Evolutionary conservation across 2,888 invertebrate species (phyloP), one percentile per base, ranked within the genome.

Genomic region (Eupithecia inturbata): DNA sequence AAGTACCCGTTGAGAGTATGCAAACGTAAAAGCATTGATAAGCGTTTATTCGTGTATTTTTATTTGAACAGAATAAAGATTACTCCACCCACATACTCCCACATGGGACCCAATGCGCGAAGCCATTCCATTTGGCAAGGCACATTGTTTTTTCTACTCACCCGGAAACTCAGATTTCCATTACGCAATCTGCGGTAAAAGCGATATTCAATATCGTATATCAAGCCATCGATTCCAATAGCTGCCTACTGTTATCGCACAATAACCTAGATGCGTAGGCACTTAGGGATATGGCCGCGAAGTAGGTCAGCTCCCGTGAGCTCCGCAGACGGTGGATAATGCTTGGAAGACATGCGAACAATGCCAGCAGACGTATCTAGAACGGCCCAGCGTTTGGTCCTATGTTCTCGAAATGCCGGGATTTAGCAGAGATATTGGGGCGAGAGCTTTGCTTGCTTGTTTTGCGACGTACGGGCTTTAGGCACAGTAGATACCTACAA

Each of bases 231-330:
- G 84, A 87, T 88, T 86, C 83, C 88, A 87, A 85, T 87, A 57
- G 57, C 26, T 57, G 57, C 57, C 57, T 57, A 84, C 83, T 79
- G 84, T 85, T 86, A 83, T 85, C 85, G 87, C 84, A 87, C 88
- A 88, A 90, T 92, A 92, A 91, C 91, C 91, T 89, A 89, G 88
- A 92, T 89, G 90, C 89, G 90, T 89, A 88, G 85, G 88, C 91
- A 91, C 92, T 92, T 88, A 91, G 86, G 88, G 88, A 89, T 90
- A 91, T 90, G 87, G 86, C 81, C 71, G 78, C 81, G 80, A 92
- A 90, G 87, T 90, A 87, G 93, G 93, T 92, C 92, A 89, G 86
- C 86, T 87, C 91, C 89, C 90, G 80, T 83, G 90, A 91, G 89
- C 86, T 87, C 85, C 84, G 82, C 83, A 81, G 81, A 77, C 84